These are phyloP conservation scores for Holacanthus passer DNA, from an alignment of 2,113 vertebrate species.

Conservation along the genomic window DNA sequence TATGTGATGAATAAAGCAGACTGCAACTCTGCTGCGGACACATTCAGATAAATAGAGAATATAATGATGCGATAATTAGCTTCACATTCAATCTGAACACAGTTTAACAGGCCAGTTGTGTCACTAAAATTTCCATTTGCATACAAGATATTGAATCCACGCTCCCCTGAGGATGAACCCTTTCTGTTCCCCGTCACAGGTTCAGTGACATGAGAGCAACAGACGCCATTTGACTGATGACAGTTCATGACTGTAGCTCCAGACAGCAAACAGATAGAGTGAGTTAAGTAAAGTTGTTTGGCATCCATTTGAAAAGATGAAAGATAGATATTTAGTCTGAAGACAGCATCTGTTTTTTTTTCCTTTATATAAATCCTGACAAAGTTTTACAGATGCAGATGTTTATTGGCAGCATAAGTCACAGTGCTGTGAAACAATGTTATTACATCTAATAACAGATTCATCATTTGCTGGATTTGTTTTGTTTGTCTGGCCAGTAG, in stretches of 20 bases:
- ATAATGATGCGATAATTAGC: neutral
- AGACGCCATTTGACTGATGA: constrained; percentile 20
- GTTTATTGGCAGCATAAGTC: neutral
- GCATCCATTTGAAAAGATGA: constrained; percentile 24
- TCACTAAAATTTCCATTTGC: neutral
- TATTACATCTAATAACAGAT: neutral
- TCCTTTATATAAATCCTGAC: neutral
- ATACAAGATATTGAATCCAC: neutral
- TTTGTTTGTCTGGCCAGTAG: too few relatives aligned
- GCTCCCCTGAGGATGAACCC: neutral
- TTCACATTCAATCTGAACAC: neutral
- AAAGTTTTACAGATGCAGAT: neutral
- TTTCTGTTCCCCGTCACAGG: neutral
- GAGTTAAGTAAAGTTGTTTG: constrained; percentile 4
- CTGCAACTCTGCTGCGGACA: neutral
- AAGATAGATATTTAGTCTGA: neutral
- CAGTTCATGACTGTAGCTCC: constrained; percentile 11
- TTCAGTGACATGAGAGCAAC: constrained; percentile 16
- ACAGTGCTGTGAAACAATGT: neutral
- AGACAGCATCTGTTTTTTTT: neutral
- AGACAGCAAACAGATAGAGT: constrained; percentile 8
- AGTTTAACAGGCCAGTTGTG: neutral
- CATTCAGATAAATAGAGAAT: too few relatives aligned
- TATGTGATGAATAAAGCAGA: neutral
- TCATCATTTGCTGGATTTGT: neutral